Base-by-base conservation (phyloP, 2,888 invertebrate genomes). In the Limnephilus lunatus region DNA sequence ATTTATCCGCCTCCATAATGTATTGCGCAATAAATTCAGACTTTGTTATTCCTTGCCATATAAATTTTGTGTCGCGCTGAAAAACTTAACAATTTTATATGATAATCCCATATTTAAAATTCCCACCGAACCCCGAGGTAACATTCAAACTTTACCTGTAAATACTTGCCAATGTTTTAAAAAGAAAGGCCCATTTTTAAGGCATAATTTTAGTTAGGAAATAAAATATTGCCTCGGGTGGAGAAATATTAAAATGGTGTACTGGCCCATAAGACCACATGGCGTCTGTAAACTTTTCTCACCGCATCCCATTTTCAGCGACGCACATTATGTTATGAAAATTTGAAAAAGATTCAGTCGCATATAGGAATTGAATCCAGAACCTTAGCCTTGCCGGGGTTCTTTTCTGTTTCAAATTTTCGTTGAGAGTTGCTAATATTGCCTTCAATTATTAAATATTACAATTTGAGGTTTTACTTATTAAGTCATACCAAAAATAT, bases 231-330 rank as follows among this genome's bases (percentile, higher is more conserved):
- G 68, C 68, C 25, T 68, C 25, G 68, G 68, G 25, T 25, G 68
- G 68, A n/a, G n/a, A n/a, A 68, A 68, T 68, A 68, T n/a, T n/a
- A n/a, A n/a, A n/a, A 68, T n/a, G n/a, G 25, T 25, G 25, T 25
- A 25, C 25, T n/a, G 68, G 68, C 25, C 25, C n/a, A 48, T 30
- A 85, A 85, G 25, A n/a, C 25, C 32, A 35, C 80, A 14, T 39
- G 88, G 39, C 80, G 81, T 80, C 88, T 89, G 88, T 39, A 89
- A 89, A 39, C 39, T 89, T 86, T n/a, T 39, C 12, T 39, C 39
- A 32, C n/a, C 88, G 88, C 81, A 81, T 81, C 35, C 32, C 81
- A 89, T 81, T 89, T 81, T 25, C 68, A n/a, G 68, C 25, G 88
- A 14, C n/a, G 25, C 88, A 80, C 12, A 12, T 11, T 44, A 2